Conservation (phyloP, 1,140 invertebrate species). For the Drosophila nikananu region DNA sequence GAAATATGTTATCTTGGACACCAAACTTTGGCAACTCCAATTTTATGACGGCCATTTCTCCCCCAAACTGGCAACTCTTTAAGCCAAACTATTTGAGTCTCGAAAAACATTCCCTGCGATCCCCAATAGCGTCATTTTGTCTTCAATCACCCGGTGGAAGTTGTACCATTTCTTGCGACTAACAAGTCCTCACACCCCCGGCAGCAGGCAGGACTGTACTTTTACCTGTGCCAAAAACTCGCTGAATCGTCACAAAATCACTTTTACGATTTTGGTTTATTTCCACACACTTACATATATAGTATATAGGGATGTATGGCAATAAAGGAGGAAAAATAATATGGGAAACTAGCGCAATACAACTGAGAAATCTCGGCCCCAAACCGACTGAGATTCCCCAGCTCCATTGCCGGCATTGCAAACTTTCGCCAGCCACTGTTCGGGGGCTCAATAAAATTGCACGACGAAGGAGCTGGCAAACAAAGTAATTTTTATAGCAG, state of each 20-base stretch:
- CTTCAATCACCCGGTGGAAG: conserved; percentile 34
- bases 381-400: conserved; percentile 44
- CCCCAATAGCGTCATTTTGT: conserved; percentile 29
- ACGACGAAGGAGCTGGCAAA: conserved; percentile 70
- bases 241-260: conserved; percentile 82
- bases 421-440: conserved; percentile 64
- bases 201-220: conserved; percentile 28
- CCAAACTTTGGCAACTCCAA: not conserved
- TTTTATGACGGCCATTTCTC: conserved; percentile 35
- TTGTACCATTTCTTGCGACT: conserved; percentile 28
- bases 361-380: conserved; percentile 71
- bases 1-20: not conserved
- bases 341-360: conserved; percentile 74
- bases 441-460: conserved; percentile 75
- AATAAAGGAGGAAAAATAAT: conserved; percentile 42
- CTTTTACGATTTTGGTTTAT: conserved; percentile 83
- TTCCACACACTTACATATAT: conserved; percentile 25
- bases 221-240: conserved; percentile 48
- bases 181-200: conserved; percentile 9
- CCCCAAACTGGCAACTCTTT: conserved; percentile 32
- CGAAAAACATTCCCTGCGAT: conserved; percentile 19
- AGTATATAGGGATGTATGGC: conserved; percentile 13
- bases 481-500: conserved; percentile 80
- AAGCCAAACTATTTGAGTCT: conserved; percentile 36
- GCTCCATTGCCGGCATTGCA: conserved; percentile 41